Conservation (phyloP, 1,140 invertebrate genomes). For the Scaptodrosophila lebanonensis region DNA sequence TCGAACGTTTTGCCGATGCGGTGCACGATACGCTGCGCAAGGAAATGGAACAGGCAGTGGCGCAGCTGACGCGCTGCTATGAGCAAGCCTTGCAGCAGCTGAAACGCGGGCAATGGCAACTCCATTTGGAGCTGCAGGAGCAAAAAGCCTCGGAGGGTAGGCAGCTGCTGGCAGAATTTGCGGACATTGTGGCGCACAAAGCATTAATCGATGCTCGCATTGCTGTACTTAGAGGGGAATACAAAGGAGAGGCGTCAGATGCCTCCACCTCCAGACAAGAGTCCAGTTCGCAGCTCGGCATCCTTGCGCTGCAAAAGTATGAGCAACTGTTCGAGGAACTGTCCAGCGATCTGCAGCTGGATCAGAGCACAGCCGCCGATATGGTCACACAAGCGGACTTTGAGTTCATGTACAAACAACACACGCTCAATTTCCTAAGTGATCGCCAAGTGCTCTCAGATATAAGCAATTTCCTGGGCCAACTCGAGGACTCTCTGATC, state of each 20-base stretch:
- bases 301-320: slow-evolving; percentile 37
- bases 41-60: slow-evolving; percentile 83
- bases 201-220: slow-evolving; percentile 86
- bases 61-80: slow-evolving; percentile 82
- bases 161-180: slow-evolving; percentile 82
- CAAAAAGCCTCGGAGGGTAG: slow-evolving; percentile 78
- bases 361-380: slow-evolving; percentile 36
- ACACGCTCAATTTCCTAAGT: slow-evolving; percentile 28
- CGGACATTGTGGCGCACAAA: slow-evolving; percentile 86
- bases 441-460: slow-evolving; percentile 38
- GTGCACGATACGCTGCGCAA: slow-evolving; percentile 83
- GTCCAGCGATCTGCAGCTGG: slow-evolving; percentile 37
- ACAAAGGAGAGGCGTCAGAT: too few species aligned
- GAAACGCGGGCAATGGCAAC: slow-evolving; percentile 69
- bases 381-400: slow-evolving; percentile 46
- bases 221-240: slow-evolving; percentile 79
- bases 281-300: not conserved
- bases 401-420: slow-evolving; percentile 48
- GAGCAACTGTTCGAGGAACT: slow-evolving; percentile 44
- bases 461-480: slow-evolving; percentile 28
- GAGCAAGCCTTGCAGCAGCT: slow-evolving; percentile 79
- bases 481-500: slow-evolving; percentile 41
- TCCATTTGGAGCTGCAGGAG: slow-evolving; percentile 77
- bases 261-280: too few species aligned
- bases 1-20: slow-evolving; percentile 84